These are phyloP conservation scores for Cephonodes hylas DNA, from an alignment of 2,888 invertebrate species.

Conservation along the genomic window DNA sequence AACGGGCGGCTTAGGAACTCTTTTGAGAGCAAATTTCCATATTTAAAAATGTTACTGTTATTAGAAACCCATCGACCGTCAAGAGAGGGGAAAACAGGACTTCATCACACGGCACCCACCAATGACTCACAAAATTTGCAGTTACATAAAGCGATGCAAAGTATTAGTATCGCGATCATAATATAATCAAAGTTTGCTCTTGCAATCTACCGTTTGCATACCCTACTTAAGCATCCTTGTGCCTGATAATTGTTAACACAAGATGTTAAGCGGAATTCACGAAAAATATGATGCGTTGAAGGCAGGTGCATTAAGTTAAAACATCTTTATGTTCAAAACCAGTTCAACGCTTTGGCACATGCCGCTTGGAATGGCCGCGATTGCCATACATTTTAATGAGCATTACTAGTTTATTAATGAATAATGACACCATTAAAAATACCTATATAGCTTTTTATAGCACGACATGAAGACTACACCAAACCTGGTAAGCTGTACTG, in stretches of 20 bases:
- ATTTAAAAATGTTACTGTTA: no score
- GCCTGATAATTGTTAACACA: conserved; percentile 46
- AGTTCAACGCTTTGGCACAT: conserved; percentile 38
- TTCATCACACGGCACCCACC: no score
- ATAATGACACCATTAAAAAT: neutral
- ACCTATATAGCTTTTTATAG: neutral
- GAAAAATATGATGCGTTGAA: conserved; percentile 26
- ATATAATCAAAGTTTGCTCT: conserved; percentile 30
- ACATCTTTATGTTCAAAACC: conserved; percentile 49
- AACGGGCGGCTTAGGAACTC: no score
- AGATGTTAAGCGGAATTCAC: conserved; percentile 39
- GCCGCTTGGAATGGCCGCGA: conserved; percentile 19
- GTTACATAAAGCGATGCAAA: neutral
- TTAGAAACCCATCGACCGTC: no score
- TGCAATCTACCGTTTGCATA: conserved; percentile 35
- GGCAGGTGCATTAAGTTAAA: conserved; percentile 38
- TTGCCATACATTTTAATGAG: conserved; percentile 12
- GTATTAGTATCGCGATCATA: neutral
- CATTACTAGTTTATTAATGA: neutral
- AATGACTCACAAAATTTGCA: neutral
- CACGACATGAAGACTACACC: no score
- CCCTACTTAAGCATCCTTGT: conserved; percentile 58
- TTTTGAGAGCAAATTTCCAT: no score
- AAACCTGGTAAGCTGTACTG: no score
- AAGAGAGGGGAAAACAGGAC: no score